phyloP scores from a whole-genome alignment of 2,888 invertebrate genomes.

The Yponomeuta evonymella region DNA sequence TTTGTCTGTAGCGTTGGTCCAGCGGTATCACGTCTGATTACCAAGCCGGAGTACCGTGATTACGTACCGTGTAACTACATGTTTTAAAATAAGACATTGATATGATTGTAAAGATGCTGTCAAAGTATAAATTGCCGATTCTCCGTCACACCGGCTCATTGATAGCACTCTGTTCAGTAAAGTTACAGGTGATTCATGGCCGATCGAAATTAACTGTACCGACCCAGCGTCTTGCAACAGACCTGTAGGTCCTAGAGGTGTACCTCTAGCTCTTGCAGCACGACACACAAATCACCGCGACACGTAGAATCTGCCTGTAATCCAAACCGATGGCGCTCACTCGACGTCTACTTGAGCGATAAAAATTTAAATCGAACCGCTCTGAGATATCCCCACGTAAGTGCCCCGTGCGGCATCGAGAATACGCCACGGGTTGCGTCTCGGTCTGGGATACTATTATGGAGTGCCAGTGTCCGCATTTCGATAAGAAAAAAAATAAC shows the following conservation, averaged over 20 bases:
- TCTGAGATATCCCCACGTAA: neutral
- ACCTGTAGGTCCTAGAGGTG: neutral
- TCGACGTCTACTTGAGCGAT: constrained; percentile 1
- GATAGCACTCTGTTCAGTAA: too few relatives aligned
- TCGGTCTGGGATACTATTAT: neutral
- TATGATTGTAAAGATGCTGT: too few relatives aligned
- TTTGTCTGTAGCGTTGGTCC: too few relatives aligned
- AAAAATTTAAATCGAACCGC: neutral
- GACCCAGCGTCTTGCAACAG: neutral
- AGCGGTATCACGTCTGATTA: too few relatives aligned
- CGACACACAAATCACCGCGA: neutral
- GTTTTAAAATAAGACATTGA: too few relatives aligned
- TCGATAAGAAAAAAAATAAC: neutral
- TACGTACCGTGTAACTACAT: too few relatives aligned
- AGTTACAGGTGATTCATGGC: too few relatives aligned
- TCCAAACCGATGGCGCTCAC: neutral
- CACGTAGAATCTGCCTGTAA: neutral
- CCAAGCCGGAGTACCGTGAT: too few relatives aligned
- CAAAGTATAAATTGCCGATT: too few relatives aligned
- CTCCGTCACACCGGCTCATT: too few relatives aligned
- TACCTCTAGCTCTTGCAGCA: neutral
- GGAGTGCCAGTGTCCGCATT: neutral
- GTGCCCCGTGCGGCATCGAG: neutral
- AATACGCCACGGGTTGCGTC: neutral
- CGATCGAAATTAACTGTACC: neutral